A percentile compares a stretch with the other conserved stretches of the same genome.
These are phyloP conservation scores for Agonopterix heracliana DNA, from an alignment of 2,888 invertebrate genomes.

Conservation along the genomic window DNA sequence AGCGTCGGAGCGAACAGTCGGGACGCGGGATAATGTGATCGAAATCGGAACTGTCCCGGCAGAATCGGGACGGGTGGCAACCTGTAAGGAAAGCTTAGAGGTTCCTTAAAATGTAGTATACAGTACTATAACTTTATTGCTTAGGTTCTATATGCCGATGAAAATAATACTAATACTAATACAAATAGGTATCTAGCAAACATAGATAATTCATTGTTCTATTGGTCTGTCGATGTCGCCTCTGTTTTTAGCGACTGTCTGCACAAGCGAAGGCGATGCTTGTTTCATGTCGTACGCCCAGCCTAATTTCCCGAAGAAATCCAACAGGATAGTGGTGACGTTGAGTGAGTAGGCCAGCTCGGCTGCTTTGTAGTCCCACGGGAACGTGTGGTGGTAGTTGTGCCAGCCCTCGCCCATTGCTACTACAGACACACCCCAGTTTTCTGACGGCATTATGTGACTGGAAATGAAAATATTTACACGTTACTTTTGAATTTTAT, in stretches of 20 bases:
- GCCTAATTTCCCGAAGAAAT: slow-evolving; percentile 81
- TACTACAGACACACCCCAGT: slow-evolving; percentile 81
- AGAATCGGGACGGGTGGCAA: too few species aligned
- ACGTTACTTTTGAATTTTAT: too few species aligned
- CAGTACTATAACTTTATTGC: too few species aligned
- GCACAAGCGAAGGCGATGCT: slow-evolving; percentile 74
- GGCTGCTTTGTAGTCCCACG: slow-evolving; percentile 94
- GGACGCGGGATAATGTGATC: too few species aligned
- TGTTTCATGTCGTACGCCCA: slow-evolving; percentile 87
- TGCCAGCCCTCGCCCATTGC: slow-evolving; percentile 95
- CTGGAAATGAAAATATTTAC: slow-evolving; percentile 49
- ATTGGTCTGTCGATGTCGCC: slow-evolving; percentile 35
- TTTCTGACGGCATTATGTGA: slow-evolving; percentile 86
- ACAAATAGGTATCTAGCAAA: too few species aligned
- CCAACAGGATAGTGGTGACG: slow-evolving; percentile 81
- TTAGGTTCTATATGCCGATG: too few species aligned
- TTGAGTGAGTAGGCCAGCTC: slow-evolving; percentile 87
- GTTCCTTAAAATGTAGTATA: too few species aligned
- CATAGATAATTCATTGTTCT: not conserved
- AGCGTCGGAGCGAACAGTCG: too few species aligned
- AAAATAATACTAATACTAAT: too few species aligned
- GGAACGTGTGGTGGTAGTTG: slow-evolving; percentile 95
- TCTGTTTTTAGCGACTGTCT: slow-evolving; percentile 67
- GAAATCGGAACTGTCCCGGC: too few species aligned
- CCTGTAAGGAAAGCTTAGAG: too few species aligned